A percentile compares a stretch with the other conserved stretches of the same genome.
These are phyloP conservation scores for Caenorhabditis doughertyi DNA, from an alignment of 2,888 invertebrate species.

Conservation along the genomic window DNA sequence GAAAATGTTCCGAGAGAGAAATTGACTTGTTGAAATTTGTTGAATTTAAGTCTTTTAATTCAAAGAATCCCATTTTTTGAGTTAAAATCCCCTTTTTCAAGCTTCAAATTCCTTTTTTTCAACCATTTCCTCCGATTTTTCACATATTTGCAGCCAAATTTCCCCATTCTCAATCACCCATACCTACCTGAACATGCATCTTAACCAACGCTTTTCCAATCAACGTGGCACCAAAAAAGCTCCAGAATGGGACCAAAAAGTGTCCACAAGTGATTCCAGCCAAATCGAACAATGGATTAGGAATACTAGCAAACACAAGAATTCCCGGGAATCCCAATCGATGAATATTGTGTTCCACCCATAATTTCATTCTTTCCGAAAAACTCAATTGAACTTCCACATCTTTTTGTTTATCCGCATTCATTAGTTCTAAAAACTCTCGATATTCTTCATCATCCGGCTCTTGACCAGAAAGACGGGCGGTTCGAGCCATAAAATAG, in stretches of 20 bases:
- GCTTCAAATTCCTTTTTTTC: no score
- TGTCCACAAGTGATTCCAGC: conserved; percentile 89
- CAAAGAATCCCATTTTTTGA: no score
- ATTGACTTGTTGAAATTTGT: no score
- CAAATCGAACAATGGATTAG: conserved; percentile 98
- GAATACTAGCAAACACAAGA: conserved; percentile 86
- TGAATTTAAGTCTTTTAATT: no score
- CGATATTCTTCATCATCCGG: conserved; percentile 87
- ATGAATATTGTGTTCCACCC: conserved; percentile 87
- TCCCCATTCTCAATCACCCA: no score
- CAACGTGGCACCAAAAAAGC: conserved; percentile 98
- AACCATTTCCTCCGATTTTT: no score
- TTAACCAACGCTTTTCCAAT: conserved; percentile 86
- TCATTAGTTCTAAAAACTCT: conserved; percentile 86
- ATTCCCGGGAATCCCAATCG: conserved; percentile 86
- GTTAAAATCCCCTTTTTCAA: no score
- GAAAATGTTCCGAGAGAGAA: no score
- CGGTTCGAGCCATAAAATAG: conserved; percentile 99
- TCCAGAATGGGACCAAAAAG: conserved; percentile 99
- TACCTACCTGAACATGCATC: conserved; percentile 82
- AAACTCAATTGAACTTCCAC: conserved; percentile 34
- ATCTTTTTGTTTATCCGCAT: conserved; percentile 82
- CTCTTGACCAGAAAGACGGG: conserved; percentile 84
- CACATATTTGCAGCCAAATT: no score
- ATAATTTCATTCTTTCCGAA: conserved; percentile 76